phyloP scores from a whole-genome alignment of 2,797 vertebrate species.

The Eurystomus glaucurus region DNA sequence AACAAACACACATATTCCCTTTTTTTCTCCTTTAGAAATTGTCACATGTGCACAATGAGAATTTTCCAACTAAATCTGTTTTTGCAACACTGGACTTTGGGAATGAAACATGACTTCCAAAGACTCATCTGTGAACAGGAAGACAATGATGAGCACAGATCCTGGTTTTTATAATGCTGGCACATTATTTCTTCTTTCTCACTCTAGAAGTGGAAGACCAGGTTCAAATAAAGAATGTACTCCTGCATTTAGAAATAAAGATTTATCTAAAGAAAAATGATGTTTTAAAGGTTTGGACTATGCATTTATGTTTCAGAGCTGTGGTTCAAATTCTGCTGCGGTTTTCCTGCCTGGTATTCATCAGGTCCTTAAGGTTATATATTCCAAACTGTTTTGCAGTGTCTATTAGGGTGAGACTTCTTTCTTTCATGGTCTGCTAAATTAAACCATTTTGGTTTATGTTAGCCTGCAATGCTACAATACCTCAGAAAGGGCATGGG shows the following conservation, averaged over 20 bases:
- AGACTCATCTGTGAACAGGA: neutral
- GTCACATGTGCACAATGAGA: neutral
- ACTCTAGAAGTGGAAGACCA: neutral
- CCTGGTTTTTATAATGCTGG: neutral
- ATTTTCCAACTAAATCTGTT: neutral
- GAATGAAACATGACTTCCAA: neutral
- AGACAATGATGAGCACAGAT: neutral
- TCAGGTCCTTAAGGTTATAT: neutral
- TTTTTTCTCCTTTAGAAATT: neutral
- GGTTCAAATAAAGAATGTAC: neutral
- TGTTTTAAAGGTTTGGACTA: neutral
- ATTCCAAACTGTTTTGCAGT: neutral
- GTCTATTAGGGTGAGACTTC: neutral
- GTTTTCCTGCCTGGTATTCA: neutral
- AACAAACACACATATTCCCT: neutral
- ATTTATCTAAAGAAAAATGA: neutral
- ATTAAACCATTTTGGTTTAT: neutral
- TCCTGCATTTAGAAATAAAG: neutral
- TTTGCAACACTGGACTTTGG: neutral
- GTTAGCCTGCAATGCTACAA: neutral
- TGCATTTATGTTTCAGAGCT: neutral
- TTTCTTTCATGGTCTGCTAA: neutral
- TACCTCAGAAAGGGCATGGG: neutral
- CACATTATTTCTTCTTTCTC: neutral
- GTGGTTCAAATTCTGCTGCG: neutral